Evolutionary conservation across 2,888 invertebrate species (phyloP).

Genomic region (Scaeva pyrastri): DNA sequence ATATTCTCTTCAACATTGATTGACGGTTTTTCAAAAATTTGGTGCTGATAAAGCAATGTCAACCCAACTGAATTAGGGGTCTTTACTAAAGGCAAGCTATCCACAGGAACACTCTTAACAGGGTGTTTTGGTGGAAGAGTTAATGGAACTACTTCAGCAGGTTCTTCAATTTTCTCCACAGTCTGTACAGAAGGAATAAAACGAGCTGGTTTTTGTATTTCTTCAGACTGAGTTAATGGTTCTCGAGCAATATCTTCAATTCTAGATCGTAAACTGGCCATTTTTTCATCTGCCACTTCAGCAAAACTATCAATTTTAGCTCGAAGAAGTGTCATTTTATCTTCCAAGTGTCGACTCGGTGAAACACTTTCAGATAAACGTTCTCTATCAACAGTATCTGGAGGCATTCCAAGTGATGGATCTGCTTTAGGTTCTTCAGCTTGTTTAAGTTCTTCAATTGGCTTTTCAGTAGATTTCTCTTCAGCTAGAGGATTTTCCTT

Average conservation of each 20-base stretch:
- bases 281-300: slow-evolving; percentile 64
- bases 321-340: slow-evolving; percentile 41
- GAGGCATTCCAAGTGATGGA: background rate
- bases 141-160: background rate
- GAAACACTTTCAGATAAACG: slow-evolving; percentile 53
- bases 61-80: slow-evolving; percentile 64
- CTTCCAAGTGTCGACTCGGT: slow-evolving; percentile 47
- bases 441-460: background rate
- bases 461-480: background rate
- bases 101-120: background rate
- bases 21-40: slow-evolving; percentile 16
- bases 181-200: background rate
- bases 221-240: background rate
- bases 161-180: background rate
- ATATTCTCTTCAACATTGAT: background rate
- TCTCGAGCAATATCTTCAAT: slow-evolving; percentile 48
- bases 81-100: background rate
- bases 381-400: background rate
- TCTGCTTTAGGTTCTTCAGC: background rate
- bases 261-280: slow-evolving; percentile 52
- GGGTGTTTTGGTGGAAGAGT: slow-evolving; percentile 34
- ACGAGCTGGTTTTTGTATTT: background rate
- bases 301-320: slow-evolving; percentile 71
- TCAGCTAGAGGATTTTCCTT: background rate
- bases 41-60: slow-evolving; percentile 48